These are phyloP conservation scores for Myodes glareolus DNA, from an alignment of 2,113 vertebrate genomes.

Conservation along the genomic window DNA sequence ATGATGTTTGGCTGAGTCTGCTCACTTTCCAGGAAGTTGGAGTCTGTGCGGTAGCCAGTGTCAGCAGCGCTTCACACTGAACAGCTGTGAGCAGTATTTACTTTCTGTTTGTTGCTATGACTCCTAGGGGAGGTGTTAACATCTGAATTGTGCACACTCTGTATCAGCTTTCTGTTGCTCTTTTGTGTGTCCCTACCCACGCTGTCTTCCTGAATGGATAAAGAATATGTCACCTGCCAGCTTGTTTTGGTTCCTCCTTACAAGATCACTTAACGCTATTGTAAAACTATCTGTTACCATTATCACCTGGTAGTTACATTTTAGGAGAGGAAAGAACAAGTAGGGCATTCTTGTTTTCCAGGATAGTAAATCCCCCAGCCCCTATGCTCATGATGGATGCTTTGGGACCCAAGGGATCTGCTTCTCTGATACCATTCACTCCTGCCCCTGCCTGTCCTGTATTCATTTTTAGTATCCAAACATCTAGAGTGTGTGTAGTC, in stretches of 20 bases:
- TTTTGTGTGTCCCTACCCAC: constrained; percentile 20
- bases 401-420: not conserved
- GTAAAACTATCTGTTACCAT: not conserved
- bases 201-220: not conserved
- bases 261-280: not conserved
- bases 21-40: not conserved
- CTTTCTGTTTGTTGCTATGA: constrained; percentile 10
- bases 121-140: not conserved
- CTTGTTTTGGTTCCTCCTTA: not conserved
- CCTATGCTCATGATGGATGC: not conserved
- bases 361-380: not conserved
- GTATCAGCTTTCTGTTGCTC: not conserved
- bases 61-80: not conserved
- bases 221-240: not conserved
- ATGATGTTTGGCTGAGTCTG: not conserved
- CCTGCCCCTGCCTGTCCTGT: not conserved
- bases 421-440: not conserved
- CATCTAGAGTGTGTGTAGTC: not conserved
- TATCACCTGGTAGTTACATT: not conserved
- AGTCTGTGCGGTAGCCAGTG: not conserved
- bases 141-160: not conserved
- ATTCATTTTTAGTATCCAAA: not conserved
- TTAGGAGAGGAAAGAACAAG: not conserved
- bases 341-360: not conserved
- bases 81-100: not conserved